Conservation (phyloP, 2,888 invertebrate species). For the Taenaris catops region DNA sequence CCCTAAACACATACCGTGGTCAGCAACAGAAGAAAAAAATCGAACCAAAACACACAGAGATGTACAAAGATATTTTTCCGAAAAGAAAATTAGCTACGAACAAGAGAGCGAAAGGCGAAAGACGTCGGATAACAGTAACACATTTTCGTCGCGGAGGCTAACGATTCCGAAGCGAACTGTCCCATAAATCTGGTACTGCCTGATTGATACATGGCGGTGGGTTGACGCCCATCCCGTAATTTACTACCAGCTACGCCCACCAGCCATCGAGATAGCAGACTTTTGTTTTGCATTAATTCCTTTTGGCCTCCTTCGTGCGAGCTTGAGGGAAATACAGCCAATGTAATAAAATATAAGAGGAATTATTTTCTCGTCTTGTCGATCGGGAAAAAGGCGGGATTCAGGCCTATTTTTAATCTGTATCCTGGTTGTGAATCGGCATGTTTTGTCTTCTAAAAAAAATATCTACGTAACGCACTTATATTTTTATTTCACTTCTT, state of each 20-base stretch:
- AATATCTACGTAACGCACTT: no score
- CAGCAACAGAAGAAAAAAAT: slow-evolving; percentile 3
- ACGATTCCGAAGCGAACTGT: slow-evolving; percentile 76
- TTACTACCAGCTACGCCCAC: slow-evolving; percentile 83
- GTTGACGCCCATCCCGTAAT: slow-evolving; percentile 83
- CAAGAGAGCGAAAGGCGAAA: slow-evolving; percentile 44
- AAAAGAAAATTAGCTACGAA: slow-evolving; percentile 30
- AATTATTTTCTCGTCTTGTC: slow-evolving; percentile 6
- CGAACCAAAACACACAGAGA: slow-evolving; percentile 1
- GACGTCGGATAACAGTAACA: slow-evolving; percentile 61
- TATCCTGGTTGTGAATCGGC: no score
- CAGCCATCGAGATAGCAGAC: slow-evolving; percentile 73
- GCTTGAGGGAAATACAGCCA: slow-evolving; percentile 3
- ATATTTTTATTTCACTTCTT: no score
- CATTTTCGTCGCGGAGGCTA: slow-evolving; percentile 76
- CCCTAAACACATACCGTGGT: background rate
- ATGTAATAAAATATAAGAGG: slow-evolving; percentile 13
- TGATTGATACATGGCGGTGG: slow-evolving; percentile 80
- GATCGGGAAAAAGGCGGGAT: background rate
- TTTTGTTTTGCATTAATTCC: slow-evolving; percentile 80
- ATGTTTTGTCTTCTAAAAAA: no score
- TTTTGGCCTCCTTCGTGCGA: slow-evolving; percentile 37
- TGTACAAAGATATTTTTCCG: slow-evolving; percentile 6
- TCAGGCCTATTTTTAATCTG: no score
- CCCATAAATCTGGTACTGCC: slow-evolving; percentile 69